A percentile compares a stretch with the other conserved stretches of the same genome.
These are phyloP conservation scores for Mimas tiliae DNA, from an alignment of 2,888 invertebrate genomes.

Conservation along the genomic window DNA sequence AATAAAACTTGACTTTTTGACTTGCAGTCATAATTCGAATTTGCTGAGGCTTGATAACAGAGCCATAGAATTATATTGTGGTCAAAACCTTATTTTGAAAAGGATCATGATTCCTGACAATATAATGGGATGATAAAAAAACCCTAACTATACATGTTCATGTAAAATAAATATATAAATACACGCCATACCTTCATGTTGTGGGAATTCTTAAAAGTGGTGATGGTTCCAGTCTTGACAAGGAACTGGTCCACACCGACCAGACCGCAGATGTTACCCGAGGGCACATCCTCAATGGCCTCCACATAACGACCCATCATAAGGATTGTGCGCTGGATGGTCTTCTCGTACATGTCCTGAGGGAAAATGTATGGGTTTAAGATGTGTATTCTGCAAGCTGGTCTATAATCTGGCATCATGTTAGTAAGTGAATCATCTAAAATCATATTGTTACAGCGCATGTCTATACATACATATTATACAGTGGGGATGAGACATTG, in stretches of 20 bases:
- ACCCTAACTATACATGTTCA: no score
- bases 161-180: neutral
- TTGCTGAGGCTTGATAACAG: no score
- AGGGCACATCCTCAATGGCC: slow-evolving; percentile 99
- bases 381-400: neutral
- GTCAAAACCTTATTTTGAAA: no score
- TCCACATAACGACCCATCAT: slow-evolving; percentile 99
- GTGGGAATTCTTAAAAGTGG: slow-evolving; percentile 99
- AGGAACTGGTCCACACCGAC: slow-evolving; percentile 99
- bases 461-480: no score
- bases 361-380: slow-evolving; percentile 12
- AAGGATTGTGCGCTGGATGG: slow-evolving; percentile 99
- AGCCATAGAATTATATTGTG: no score
- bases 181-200: slow-evolving; percentile 91
- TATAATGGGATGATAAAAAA: no score
- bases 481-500: no score
- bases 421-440: no score
- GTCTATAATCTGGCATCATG: neutral
- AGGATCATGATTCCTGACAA: no score
- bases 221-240: slow-evolving; percentile 99
- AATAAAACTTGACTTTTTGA: no score
- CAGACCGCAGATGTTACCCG: slow-evolving; percentile 99
- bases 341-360: slow-evolving; percentile 97
- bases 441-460: no score
- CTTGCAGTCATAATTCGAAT: no score